These are phyloP conservation scores for Agriopis leucophaearia DNA, from an alignment of 2,888 invertebrate species.

Conservation along the genomic window DNA sequence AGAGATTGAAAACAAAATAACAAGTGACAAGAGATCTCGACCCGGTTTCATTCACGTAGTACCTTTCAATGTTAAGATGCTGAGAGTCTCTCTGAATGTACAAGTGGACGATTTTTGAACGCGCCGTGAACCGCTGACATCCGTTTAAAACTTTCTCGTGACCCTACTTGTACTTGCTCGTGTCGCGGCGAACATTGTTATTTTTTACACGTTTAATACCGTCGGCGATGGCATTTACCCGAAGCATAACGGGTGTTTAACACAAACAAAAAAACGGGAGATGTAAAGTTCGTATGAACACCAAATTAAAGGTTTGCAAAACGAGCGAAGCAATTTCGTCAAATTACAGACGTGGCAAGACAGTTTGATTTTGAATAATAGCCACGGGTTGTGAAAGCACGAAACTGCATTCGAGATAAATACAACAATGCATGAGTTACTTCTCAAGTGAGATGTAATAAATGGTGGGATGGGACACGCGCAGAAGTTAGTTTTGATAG, in stretches of 20 bases:
- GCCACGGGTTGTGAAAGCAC: slow-evolving; percentile 18
- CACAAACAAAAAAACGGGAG: slow-evolving; percentile 13
- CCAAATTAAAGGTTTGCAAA: slow-evolving; percentile 9
- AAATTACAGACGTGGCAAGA: slow-evolving; percentile 22
- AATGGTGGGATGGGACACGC: slow-evolving; percentile 31
- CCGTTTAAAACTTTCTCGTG: slow-evolving; percentile 65
- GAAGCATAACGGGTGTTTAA: slow-evolving; percentile 27
- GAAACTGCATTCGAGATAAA: slow-evolving; percentile 20
- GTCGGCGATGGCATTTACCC: slow-evolving; percentile 34
- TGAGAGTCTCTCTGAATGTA: slow-evolving; percentile 52
- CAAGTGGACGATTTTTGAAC: slow-evolving; percentile 66
- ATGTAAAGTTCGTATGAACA: slow-evolving; percentile 4
- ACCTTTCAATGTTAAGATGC: slow-evolving; percentile 35
- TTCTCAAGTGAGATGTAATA: slow-evolving; percentile 21
- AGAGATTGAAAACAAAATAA: slow-evolving; percentile 15
- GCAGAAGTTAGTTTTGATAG: slow-evolving; percentile 44
- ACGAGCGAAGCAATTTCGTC: slow-evolving; percentile 12
- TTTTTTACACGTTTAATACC: slow-evolving; percentile 40
- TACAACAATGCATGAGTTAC: slow-evolving; percentile 18
- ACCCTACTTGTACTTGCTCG: slow-evolving; percentile 49
- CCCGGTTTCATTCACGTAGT: slow-evolving; percentile 72
- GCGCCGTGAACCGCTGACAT: slow-evolving; percentile 55
- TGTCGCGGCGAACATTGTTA: slow-evolving; percentile 39
- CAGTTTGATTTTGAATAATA: slow-evolving; percentile 16
- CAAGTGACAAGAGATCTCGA: slow-evolving; percentile 52